phyloP scores from a whole-genome alignment of 2,888 invertebrate genomes.

The Branchipolynoe longqiensis region DNA sequence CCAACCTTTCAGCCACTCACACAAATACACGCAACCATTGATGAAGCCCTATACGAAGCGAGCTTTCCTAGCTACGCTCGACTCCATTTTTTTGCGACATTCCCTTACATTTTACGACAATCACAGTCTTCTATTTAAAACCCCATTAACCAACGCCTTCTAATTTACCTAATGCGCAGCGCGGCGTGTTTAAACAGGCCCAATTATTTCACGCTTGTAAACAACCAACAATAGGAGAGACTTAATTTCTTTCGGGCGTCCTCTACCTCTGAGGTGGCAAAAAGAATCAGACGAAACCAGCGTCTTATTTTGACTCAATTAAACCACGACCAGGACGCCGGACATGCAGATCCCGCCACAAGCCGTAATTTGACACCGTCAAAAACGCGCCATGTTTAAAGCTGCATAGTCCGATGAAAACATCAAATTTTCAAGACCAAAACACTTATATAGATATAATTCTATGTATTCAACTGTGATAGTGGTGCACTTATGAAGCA shows the following conservation, averaged over 20 bases:
- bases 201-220: not conserved
- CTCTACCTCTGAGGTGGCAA: not conserved
- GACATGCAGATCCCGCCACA: not conserved
- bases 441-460: too few relatives aligned
- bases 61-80: too few relatives aligned
- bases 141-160: not conserved
- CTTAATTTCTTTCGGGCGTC: constrained; percentile 12
- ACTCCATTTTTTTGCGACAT: not conserved
- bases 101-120: not conserved
- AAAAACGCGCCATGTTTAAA: not conserved
- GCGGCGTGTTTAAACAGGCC: not conserved
- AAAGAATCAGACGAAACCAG: not conserved
- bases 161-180: not conserved
- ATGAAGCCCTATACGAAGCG: too few relatives aligned
- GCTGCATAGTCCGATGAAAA: too few relatives aligned
- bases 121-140: constrained; percentile 10
- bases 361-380: constrained; percentile 3
- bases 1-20: not conserved
- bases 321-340: constrained; percentile 14
- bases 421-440: too few relatives aligned
- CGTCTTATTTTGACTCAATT: constrained; percentile 23
- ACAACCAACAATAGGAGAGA: constrained; percentile 18
- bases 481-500: too few relatives aligned
- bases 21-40: too few relatives aligned
- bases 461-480: too few relatives aligned